A percentile compares a stretch with the other conserved stretches of the same genome.
phyloP scores from a whole-genome alignment of 2,797 vertebrate species.

The Parambassis ranga region DNA sequence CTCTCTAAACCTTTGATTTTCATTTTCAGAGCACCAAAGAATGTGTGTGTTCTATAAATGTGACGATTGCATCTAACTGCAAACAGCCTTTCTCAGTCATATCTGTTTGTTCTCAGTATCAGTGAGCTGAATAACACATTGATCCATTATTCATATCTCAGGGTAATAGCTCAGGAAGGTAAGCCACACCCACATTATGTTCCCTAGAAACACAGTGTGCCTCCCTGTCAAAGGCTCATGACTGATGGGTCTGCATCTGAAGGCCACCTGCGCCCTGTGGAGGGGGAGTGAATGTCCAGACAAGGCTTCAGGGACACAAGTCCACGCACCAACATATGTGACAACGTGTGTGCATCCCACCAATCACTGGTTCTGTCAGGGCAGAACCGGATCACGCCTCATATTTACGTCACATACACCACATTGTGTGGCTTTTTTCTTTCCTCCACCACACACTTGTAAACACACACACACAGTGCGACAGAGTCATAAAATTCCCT shows the following conservation, averaged over 20 bases:
- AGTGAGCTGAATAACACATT: constrained; percentile 2
- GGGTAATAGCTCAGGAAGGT: constrained; percentile 37
- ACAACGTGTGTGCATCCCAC: neutral
- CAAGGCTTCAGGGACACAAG: too few relatives aligned
- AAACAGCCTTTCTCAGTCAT: neutral
- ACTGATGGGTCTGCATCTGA: constrained; percentile 58
- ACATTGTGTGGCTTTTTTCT: constrained; percentile 16
- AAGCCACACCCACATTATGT: constrained; percentile 36
- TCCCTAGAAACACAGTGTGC: constrained; percentile 24
- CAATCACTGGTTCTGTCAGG: constrained; percentile 19
- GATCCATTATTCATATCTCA: constrained; percentile 28
- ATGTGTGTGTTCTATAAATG: constrained; percentile 46
- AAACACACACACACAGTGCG: constrained; percentile 27
- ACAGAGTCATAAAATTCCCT: constrained; percentile 47
- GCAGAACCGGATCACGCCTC: constrained; percentile 18
- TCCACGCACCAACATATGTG: too few relatives aligned
- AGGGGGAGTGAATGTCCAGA: constrained; percentile 28
- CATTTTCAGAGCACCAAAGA: neutral
- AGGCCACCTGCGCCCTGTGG: constrained; percentile 65
- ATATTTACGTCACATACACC: constrained; percentile 32
- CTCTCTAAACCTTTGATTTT: constrained; percentile 6
- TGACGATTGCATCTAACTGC: constrained; percentile 24
- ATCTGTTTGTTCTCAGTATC: neutral
- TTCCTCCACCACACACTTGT: constrained; percentile 32
- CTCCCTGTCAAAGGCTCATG: constrained; percentile 34